These are phyloP conservation scores for Leucopsar rothschildi DNA, from an alignment of 2,113 vertebrate genomes.

Conservation along the genomic window DNA sequence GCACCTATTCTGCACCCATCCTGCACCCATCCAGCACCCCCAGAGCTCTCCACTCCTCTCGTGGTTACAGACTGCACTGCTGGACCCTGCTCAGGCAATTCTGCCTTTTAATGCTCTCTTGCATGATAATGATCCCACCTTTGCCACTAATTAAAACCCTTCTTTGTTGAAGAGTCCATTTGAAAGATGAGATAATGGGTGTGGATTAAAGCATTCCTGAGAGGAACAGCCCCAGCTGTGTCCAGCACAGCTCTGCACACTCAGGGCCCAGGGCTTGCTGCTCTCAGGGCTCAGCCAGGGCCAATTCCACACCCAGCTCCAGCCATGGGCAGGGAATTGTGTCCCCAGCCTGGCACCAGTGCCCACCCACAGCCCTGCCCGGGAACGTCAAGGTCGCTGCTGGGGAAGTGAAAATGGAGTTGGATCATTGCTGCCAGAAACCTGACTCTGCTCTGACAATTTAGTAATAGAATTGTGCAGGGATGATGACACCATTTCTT, in stretches of 20 bases:
- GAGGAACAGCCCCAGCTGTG: background rate
- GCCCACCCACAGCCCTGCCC: background rate
- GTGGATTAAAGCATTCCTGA: background rate
- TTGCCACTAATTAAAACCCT: background rate
- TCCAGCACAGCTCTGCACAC: background rate
- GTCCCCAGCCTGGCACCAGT: conserved; percentile 10
- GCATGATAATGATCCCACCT: background rate
- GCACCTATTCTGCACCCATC: background rate
- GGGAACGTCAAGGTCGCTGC: background rate
- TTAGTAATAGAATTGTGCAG: background rate
- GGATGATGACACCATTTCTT: background rate
- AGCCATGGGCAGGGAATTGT: background rate
- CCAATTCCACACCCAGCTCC: background rate
- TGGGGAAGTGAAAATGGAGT: conserved; percentile 58
- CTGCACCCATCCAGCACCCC: background rate
- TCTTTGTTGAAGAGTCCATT: background rate
- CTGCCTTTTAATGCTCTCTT: background rate
- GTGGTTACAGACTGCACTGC: background rate
- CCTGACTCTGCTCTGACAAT: conserved; percentile 16
- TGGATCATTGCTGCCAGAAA: conserved; percentile 30
- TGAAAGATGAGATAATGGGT: background rate
- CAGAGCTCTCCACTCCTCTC: background rate
- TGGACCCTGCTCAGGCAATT: background rate
- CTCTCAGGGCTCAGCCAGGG: background rate
- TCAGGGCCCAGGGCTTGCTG: background rate